These are phyloP conservation scores for Limanda limanda DNA, from an alignment of 2,113 vertebrate genomes.

Conservation along the genomic window DNA sequence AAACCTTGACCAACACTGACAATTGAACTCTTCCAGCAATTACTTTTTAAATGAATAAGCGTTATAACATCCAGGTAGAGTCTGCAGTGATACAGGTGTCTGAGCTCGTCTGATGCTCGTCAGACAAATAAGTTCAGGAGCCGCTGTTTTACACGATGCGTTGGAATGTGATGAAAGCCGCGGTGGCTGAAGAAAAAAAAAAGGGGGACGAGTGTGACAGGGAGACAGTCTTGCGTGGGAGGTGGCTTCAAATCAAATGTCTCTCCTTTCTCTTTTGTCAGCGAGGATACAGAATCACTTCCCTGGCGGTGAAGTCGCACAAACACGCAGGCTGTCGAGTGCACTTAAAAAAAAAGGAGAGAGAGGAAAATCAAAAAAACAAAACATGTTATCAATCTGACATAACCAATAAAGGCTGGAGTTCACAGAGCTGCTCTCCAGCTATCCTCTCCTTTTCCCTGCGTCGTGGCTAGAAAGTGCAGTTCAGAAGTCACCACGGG, in stretches of 20 bases:
- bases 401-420: not conserved
- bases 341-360: conserved; percentile 25
- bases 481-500: conserved; percentile 69
- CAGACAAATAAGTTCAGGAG: conserved; percentile 12
- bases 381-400: conserved; percentile 8
- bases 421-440: conserved; percentile 25
- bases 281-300: conserved; percentile 30
- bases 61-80: not conserved
- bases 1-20: not conserved
- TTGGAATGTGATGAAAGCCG: conserved; percentile 21
- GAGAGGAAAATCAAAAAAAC: not conserved
- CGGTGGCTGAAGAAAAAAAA: not conserved
- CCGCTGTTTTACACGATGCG: conserved; percentile 28
- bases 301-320: conserved; percentile 29
- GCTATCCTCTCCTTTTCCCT: conserved; percentile 13
- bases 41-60: not conserved
- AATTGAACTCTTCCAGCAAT: not conserved
- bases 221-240: conserved; percentile 46
- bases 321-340: conserved; percentile 26
- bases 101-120: not conserved
- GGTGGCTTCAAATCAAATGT: conserved; percentile 33
- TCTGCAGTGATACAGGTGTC: not conserved
- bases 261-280: conserved; percentile 21
- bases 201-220: conserved; percentile 25
- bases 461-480: conserved; percentile 55